Base-by-base conservation (phyloP, 2,113 vertebrate species). In the Anoura caudifer region DNA sequence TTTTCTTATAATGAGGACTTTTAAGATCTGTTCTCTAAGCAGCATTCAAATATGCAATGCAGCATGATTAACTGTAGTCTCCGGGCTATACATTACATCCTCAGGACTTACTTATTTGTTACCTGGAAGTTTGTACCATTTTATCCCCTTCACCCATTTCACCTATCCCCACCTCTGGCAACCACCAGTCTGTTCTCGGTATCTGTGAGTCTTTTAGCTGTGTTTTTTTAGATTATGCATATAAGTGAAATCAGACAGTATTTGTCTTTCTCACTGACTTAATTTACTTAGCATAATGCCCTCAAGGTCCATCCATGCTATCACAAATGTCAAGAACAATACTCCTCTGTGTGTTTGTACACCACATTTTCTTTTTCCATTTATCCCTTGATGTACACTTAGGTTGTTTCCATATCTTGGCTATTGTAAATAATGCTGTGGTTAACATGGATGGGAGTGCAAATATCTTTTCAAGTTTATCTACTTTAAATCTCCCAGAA, bases 401-500 rank as follows among this genome's bases (percentile, higher is more conserved):
- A 52, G 26, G 5, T 61, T 93, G 63, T 81, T 88, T 88, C 54
- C 16, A 4, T 73, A 28, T 82, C 84, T 88, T 88, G 22, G 15
- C 77, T 80, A 14, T 94, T 81, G 22, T 93, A 41, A 79, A 61
- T 81, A 81, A 47, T 38, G 31, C 47, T 93, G 38, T 56, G 31
- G 20, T 73, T 22, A 82, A 54, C n/a, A 45, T 73, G 43, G 11
- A 28, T 93, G 26, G 47, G 31, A 12, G 76, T 89, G 11, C 54
- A 45, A 45, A 36, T 73, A 75, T 20, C 26, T 63, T 89, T 63
- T 73, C 31, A 0, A 43, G n/a, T 81, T 75, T 87, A 76, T 90
- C 70, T 90, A 67, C 80, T 90, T 85, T 95, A 93, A 94, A 38
- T 90, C 72, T 84, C 59, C 10, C 33, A 83, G 50, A 96, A 86